Base-by-base conservation (phyloP, 2,113 vertebrate genomes). In the Peromyscus californicus region DNA sequence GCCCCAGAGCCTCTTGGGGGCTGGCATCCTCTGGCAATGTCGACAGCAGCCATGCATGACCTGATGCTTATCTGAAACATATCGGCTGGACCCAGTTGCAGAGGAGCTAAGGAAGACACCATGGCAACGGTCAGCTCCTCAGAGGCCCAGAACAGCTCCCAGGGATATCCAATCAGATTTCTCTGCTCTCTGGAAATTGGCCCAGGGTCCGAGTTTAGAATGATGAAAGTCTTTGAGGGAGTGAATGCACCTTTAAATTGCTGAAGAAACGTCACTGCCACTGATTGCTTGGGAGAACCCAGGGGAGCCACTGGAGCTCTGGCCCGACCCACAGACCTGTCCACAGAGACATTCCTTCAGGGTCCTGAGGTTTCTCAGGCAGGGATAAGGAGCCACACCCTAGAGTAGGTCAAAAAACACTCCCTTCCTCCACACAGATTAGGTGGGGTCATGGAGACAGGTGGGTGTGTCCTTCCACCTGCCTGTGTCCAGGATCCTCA, bases 91-190 rank as follows among this genome's bases (percentile, higher is more conserved):
- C 22, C 92, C 76, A 95, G 94, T 7, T 82, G 75, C 39, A 1
- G 67, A 95, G 63, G 42, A 74, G 76, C 84, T 79, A 42, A 95
- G n/a, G 33, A 36, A 11, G 94, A 91, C 7, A 2, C 93, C 93
- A 97, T 97, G 94, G 93, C 95, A 97, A 98, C 93, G 0, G 90
- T 54, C 57, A 2, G 42, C 88, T 95, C 89, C 67, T 79, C 3
- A 1, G 94, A 96, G 65, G 67, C 61, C 51, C 89, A 9, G 6
- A 72, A 54, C 51, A 16, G 22, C 82, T 92, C 82, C 84, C 22
- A 24, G 74, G 61, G 88, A 85, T 31, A 54, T 26, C 88, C 90
- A 84, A 74, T 65, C 61, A 75, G 54, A 2, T 78, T 67, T 70
- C 82, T 90, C 48, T 22, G 21, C 70, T 85, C 70, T 95, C 92